These are phyloP conservation scores for Acronicta leporina DNA, from an alignment of 2,888 invertebrate genomes.

Conservation along the genomic window DNA sequence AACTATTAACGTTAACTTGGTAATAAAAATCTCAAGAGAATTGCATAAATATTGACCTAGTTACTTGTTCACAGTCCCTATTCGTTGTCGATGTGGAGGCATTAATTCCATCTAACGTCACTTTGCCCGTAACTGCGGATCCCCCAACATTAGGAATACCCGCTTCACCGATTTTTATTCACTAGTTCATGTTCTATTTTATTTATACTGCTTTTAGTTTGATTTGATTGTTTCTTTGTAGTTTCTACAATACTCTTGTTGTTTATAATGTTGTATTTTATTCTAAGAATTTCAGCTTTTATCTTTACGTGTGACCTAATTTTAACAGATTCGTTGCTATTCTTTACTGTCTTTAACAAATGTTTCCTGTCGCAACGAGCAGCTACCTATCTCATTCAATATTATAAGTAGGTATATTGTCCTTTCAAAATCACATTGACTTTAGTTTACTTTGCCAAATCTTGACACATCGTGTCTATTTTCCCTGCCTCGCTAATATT, in stretches of 20 bases:
- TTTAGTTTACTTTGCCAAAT: conserved; percentile 37
- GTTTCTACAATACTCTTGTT: conserved; percentile 35
- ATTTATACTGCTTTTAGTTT: conserved; percentile 36
- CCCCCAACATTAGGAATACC: conserved; percentile 22
- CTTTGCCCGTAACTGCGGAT: conserved; percentile 43
- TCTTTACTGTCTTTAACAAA: conserved; percentile 35
- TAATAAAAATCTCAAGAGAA: conserved; percentile 39
- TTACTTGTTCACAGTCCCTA: conserved; percentile 34
- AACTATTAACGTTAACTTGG: conserved; percentile 42
- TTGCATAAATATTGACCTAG: conserved; percentile 55
- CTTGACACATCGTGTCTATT: conserved; percentile 26
- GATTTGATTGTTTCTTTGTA: conserved; percentile 44
- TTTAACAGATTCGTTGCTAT: conserved; percentile 38
- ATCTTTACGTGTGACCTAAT: conserved; percentile 52
- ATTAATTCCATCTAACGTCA: conserved; percentile 60
- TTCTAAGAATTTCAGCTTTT: conserved; percentile 49
- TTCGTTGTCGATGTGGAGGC: conserved; percentile 57
- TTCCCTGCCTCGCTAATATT: conserved; percentile 8
- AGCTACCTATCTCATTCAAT: conserved; percentile 4
- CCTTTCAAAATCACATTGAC: conserved; percentile 24
- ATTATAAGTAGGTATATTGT: conserved; percentile 22
- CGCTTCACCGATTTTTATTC: conserved; percentile 29
- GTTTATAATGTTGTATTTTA: conserved; percentile 47
- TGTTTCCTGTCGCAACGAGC: conserved; percentile 34
- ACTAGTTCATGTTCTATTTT: conserved; percentile 27